phyloP scores from a whole-genome alignment of 2,888 invertebrate genomes.

The Nemapogon koenigi region DNA sequence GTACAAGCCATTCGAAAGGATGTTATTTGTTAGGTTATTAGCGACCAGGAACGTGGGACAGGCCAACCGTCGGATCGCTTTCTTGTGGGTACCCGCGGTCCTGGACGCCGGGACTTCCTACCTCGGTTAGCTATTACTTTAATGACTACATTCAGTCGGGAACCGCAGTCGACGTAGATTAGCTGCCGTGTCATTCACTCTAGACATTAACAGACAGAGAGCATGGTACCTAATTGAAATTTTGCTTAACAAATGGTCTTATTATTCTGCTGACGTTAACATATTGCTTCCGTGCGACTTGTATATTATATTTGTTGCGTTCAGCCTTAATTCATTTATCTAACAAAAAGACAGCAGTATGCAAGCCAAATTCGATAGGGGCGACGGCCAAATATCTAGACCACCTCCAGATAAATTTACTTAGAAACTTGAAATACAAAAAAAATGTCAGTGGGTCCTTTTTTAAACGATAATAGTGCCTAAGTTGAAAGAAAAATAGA shows the following conservation, averaged over 20 bases:
- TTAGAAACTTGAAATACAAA: no score
- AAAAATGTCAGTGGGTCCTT: no score
- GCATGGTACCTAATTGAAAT: conserved; percentile 29
- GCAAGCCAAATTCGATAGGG: no score
- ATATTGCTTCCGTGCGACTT: no score
- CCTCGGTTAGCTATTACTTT: conserved; percentile 13
- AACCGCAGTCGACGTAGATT: conserved; percentile 24
- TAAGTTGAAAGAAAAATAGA: no score
- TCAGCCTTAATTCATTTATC: no score
- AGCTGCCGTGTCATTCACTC: conserved; percentile 23
- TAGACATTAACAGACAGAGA: conserved; percentile 24
- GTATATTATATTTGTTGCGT: no score
- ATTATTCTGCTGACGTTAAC: no score
- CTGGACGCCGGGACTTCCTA: conserved; percentile 6
- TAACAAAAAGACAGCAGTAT: no score
- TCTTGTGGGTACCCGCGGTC: conserved; percentile 1
- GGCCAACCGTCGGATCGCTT: conserved; percentile 1
- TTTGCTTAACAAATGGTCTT: conserved; percentile 18
- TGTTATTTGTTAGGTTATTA: conserved; percentile 10
- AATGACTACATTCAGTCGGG: conserved; percentile 18
- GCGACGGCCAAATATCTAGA: no score
- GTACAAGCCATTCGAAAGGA: conserved; percentile 1
- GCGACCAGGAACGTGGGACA: conserved; percentile 4
- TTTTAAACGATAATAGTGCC: no score
- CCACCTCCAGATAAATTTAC: no score